Evolutionary conservation across 1,140 invertebrate species (phyloP).

Genomic region (Oscheius sp.): DNA sequence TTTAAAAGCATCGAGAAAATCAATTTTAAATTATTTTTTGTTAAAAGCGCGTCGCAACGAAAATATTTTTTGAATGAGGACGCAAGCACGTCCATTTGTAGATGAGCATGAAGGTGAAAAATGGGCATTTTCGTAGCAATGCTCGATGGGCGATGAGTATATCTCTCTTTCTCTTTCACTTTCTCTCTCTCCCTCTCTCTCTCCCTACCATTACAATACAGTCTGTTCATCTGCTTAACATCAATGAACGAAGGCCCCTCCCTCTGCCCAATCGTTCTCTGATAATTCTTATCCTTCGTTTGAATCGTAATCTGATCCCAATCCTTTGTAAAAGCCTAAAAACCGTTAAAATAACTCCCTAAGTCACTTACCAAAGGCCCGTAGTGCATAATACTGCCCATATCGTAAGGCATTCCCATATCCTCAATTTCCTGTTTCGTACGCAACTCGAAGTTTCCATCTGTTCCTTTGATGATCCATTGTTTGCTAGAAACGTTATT

Average conservation of each 20-base stretch:
- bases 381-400: constrained; percentile 61
- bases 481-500: constrained; percentile 37
- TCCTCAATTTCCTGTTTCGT: constrained; percentile 51
- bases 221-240: constrained; percentile 59
- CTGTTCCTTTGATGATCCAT: constrained; percentile 55
- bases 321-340: constrained; percentile 55
- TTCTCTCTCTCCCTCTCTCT: too few species aligned
- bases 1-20: too few species aligned
- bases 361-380: constrained; percentile 41
- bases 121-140: too few species aligned
- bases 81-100: too few species aligned
- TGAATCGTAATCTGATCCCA: constrained; percentile 58
- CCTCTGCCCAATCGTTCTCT: constrained; percentile 59
- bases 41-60: too few species aligned
- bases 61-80: too few species aligned
- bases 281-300: constrained; percentile 54
- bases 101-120: not conserved
- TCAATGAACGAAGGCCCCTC: constrained; percentile 59
- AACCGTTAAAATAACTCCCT: not conserved
- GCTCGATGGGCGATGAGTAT: too few species aligned
- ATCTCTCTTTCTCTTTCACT: too few species aligned
- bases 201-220: constrained; percentile 51
- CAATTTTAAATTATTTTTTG: too few species aligned
- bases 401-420: constrained; percentile 61
- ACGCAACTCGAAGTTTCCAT: constrained; percentile 51